These are phyloP conservation scores for Hoplias malabaricus DNA, from an alignment of 2,113 vertebrate species.

Conservation along the genomic window DNA sequence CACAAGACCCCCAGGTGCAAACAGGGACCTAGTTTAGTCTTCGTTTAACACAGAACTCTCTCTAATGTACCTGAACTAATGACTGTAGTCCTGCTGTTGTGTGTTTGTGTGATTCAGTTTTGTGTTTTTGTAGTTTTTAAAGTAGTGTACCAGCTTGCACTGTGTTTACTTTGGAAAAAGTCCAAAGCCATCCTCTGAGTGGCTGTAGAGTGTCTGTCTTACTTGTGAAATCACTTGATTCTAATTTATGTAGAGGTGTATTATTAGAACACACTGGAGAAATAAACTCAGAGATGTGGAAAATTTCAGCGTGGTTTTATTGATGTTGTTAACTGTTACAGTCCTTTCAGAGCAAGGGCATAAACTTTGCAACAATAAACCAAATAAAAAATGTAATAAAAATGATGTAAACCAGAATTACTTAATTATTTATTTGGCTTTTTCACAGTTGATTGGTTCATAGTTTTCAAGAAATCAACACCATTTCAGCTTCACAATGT, in stretches of 20 bases:
- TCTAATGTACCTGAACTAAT: background rate
- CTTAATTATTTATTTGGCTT: too few species aligned
- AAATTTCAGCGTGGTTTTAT: background rate
- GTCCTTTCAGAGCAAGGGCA: too few species aligned
- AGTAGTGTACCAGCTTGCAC: too few species aligned
- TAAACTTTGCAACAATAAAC: too few species aligned
- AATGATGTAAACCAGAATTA: too few species aligned
- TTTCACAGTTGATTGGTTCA: too few species aligned
- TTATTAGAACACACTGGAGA: background rate
- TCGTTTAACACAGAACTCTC: background rate
- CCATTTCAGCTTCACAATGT: too few species aligned
- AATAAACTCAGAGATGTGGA: background rate
- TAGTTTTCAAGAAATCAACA: too few species aligned
- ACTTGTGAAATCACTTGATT: background rate
- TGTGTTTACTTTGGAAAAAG: background rate
- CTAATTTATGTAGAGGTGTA: background rate
- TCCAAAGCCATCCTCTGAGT: background rate
- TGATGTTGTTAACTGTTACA: background rate
- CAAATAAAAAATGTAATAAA: too few species aligned
- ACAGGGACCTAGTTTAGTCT: background rate
- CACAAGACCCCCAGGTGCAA: too few species aligned
- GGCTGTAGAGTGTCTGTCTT: slow-evolving; percentile 3
- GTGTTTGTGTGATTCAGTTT: background rate
- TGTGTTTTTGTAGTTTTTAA: background rate
- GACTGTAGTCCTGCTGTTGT: background rate